phyloP scores from a whole-genome alignment of 2,888 invertebrate genomes.

The Tetragonula carbonaria region DNA sequence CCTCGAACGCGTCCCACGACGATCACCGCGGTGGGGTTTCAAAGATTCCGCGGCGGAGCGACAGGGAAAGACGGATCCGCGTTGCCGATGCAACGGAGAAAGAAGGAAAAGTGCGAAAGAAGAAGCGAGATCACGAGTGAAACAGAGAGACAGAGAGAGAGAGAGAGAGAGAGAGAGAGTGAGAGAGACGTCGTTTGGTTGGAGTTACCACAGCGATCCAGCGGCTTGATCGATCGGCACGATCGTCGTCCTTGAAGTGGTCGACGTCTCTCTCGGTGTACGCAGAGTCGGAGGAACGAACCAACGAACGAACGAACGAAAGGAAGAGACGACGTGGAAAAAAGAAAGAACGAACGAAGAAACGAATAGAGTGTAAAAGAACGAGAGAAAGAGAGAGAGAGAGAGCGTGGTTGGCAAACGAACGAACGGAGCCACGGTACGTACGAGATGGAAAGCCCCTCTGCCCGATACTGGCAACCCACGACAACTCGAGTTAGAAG shows the following conservation, averaged over 20 bases:
- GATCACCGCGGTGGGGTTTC: conserved; percentile 18
- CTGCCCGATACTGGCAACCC: conserved; percentile 54
- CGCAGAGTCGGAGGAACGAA: conserved; percentile 42
- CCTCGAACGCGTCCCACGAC: conserved; percentile 11
- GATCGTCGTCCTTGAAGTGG: conserved; percentile 75
- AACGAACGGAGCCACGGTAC: not conserved
- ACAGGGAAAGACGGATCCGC: not conserved
- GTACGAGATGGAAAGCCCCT: conserved; percentile 45
- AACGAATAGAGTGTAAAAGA: not conserved
- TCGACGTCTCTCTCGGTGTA: conserved; percentile 60
- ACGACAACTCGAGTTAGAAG: conserved; percentile 68
- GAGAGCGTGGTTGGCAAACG: conserved; percentile 20
- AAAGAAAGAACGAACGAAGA: conserved; percentile 1
- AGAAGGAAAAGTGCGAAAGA: not conserved
- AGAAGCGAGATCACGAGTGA: not conserved
- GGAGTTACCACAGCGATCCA: conserved; percentile 65
- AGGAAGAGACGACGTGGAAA: too few relatives aligned
- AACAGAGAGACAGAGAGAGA: conserved; percentile 8
- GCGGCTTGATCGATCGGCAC: conserved; percentile 70
- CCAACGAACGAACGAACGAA: conserved; percentile 30
- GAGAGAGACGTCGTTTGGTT: conserved; percentile 30
- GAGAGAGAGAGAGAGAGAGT: conserved; percentile 27
- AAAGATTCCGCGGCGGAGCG: conserved; percentile 27
- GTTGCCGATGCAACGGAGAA: not conserved
- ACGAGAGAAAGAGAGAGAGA: not conserved